These are phyloP conservation scores for Strix occidentalis DNA, from an alignment of 2,797 vertebrate genomes.

Conservation along the genomic window DNA sequence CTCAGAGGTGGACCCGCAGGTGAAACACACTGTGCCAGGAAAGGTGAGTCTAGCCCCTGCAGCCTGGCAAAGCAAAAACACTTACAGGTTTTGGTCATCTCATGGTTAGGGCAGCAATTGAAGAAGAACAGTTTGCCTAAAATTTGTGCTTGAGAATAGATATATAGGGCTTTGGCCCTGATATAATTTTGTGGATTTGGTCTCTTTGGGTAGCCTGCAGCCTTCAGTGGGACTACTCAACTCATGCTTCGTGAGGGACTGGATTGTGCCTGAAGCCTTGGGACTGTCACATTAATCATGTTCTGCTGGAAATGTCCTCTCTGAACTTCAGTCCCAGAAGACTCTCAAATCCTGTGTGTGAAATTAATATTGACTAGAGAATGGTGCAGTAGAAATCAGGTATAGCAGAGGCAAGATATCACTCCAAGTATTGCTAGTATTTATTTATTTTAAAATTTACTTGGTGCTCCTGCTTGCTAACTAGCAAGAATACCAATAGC, in stretches of 20 bases:
- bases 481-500: background rate
- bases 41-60: background rate
- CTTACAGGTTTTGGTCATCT: background rate
- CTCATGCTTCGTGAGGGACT: background rate
- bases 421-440: background rate
- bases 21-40: accelerated
- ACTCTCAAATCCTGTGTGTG: background rate
- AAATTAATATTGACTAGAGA: background rate
- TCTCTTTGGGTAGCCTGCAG: background rate
- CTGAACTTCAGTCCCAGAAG: background rate
- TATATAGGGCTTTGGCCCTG: accelerated
- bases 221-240: background rate
- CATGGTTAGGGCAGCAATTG: background rate
- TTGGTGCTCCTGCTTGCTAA: background rate
- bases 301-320: background rate
- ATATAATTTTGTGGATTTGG: background rate
- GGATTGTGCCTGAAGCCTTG: background rate
- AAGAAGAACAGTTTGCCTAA: background rate
- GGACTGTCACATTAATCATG: background rate
- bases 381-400: background rate
- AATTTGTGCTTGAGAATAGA: background rate
- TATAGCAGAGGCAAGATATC: background rate
- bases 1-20: background rate
- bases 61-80: background rate
- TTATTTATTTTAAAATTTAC: background rate